A percentile compares a stretch with the other conserved stretches of the same genome.
These are phyloP conservation scores for Spermophilus dauricus DNA, from an alignment of 2,113 vertebrate species.

Conservation along the genomic window DNA sequence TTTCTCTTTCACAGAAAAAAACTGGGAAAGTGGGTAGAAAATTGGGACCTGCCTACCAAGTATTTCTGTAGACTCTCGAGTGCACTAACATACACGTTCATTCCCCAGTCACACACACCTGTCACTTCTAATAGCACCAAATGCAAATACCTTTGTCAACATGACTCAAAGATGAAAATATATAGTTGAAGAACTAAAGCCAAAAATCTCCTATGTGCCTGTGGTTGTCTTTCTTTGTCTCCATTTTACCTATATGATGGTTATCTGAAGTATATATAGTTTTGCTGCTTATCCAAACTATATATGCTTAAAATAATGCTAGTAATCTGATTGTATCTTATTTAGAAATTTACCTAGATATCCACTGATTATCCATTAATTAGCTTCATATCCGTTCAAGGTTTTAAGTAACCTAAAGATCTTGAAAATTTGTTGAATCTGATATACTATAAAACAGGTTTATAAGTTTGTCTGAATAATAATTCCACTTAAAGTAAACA, in stretches of 20 bases:
- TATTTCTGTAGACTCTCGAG: neutral
- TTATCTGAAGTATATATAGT: too few species aligned
- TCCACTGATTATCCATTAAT: neutral
- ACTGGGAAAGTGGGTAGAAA: neutral
- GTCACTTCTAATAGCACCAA: neutral
- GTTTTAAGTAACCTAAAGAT: neutral
- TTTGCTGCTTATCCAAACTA: neutral
- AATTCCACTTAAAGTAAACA: neutral
- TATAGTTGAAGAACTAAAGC: too few species aligned
- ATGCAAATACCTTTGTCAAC: rapidly evolving
- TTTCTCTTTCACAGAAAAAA: neutral
- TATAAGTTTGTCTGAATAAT: neutral
- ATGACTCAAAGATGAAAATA: neutral
- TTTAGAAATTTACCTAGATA: neutral
- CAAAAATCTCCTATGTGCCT: too few species aligned
- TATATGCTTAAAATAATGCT: neutral
- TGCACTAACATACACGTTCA: rapidly evolving
- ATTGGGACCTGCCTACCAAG: rapidly evolving
- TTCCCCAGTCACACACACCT: neutral
- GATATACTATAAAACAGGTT: neutral
- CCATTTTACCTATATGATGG: too few species aligned
- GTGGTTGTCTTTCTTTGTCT: too few species aligned
- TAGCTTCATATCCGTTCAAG: neutral
- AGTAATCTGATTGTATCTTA: neutral
- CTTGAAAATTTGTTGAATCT: neutral